Evolutionary conservation across 2,113 vertebrate genomes (phyloP).

Genomic region (Seriola rivoliana): DNA sequence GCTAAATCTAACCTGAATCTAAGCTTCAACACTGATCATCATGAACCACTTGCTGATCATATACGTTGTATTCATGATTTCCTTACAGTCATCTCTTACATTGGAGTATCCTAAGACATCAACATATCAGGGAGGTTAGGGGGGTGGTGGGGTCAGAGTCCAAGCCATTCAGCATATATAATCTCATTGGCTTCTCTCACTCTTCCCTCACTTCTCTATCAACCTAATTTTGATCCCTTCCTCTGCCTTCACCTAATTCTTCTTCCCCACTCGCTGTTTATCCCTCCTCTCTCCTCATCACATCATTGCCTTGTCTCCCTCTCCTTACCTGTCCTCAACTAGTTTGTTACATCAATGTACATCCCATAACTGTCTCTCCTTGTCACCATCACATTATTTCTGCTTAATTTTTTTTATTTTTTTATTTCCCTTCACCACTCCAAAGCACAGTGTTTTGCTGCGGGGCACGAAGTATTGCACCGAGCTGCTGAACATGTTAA

Average conservation of each 20-base stretch:
- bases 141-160: not conserved
- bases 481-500: conserved; percentile 60
- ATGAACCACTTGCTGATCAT: not conserved
- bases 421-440: conserved; percentile 34
- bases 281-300: conserved; percentile 3
- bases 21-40: not conserved
- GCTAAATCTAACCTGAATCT: not conserved
- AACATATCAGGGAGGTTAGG: not conserved
- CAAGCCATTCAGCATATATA: conserved; percentile 21
- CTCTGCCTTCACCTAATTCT: not conserved
- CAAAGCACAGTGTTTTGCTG: conserved; percentile 61
- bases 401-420: conserved; percentile 49
- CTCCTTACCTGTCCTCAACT: conserved; percentile 26
- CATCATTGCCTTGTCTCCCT: conserved; percentile 31
- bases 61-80: conserved; percentile 1
- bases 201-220: no score
- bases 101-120: not conserved
- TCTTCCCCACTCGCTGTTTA: not conserved
- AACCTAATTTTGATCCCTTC: not conserved
- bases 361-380: conserved; percentile 42
- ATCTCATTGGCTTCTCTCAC: not conserved
- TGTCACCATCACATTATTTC: conserved; percentile 49
- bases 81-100: no score
- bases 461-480: conserved; percentile 48
- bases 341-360: conserved; percentile 35